phyloP scores from a whole-genome alignment of 2,888 invertebrate genomes.

The Synergus umbraculus region DNA sequence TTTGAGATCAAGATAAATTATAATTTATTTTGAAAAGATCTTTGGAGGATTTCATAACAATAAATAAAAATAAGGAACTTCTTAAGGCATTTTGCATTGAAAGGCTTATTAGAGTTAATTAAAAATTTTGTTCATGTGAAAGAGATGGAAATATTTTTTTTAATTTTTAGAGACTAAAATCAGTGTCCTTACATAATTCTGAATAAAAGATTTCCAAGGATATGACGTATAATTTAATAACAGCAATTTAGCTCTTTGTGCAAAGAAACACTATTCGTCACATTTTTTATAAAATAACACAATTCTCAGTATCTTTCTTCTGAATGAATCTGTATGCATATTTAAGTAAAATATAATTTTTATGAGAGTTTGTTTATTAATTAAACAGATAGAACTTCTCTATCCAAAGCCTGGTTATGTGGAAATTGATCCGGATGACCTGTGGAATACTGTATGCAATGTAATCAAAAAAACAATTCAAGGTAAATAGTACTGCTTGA shows the following conservation, averaged over 20 bases:
- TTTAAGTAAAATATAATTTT: background rate
- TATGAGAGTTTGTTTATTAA: slow-evolving; percentile 16
- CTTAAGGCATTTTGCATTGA: background rate
- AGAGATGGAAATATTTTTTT: no score
- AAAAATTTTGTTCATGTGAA: background rate
- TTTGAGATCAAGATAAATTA: background rate
- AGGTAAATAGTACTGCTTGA: slow-evolving; percentile 79
- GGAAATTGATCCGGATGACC: slow-evolving; percentile 91
- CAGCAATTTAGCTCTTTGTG: background rate
- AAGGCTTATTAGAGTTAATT: background rate
- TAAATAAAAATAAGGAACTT: background rate
- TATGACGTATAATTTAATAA: background rate
- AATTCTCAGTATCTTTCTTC: background rate
- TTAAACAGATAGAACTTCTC: slow-evolving; percentile 85
- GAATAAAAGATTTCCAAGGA: background rate
- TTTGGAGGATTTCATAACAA: background rate
- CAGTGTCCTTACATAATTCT: background rate
- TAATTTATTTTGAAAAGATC: background rate
- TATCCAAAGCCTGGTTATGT: slow-evolving; percentile 89
- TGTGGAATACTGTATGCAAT: slow-evolving; percentile 85
- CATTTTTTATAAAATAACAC: background rate
- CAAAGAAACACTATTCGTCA: background rate
- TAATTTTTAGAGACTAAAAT: background rate
- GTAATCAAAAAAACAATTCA: slow-evolving; percentile 85
- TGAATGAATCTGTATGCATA: background rate